Evolutionary conservation across 1,140 invertebrate genomes (phyloP), one percentile per base, ranked within the genome.

Genomic region (Oncopodura yosiiana): DNA sequence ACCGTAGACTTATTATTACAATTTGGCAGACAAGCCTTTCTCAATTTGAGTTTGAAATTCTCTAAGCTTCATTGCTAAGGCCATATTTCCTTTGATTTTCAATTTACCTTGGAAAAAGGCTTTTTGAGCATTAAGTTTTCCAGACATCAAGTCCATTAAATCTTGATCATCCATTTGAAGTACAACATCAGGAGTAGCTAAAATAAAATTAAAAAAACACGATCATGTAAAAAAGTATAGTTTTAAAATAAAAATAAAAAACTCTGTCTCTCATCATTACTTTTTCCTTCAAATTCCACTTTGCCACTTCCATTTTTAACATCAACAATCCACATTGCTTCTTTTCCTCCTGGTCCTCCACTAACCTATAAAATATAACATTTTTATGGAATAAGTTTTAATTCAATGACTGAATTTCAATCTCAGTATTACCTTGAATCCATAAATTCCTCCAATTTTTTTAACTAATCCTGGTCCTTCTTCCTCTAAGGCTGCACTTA

Each of bases 31-130:
- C 79, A 75, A 39, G 87, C 74, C 27, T 78, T 71, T 58, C 82
- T 83, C 65, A 87, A 86, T 69, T 83, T 80, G 36, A 77, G 75
- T 80, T 65, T 90, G 86, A 46, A 93, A 73, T 63, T 94, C 86
- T 42, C 85, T 84, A 27, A 96, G 71, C 70, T 94, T 96, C 86
- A 97, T 87, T 3, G 92, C 92, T 9, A 95, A 73, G 0, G 86
- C 91, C 84, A 97, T 94, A 67, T 96, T 96, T 37, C 94, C 94
- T 69, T 92, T 84, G 45, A 94, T 83, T 72, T 94, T 94, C 16
- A 97, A 79, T 70, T 95, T 95, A 18, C 92, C 93, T 74, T 95
- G 90, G 78, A 97, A 95, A 71, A 97, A 98, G 6, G 94, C 94
- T 73, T 94, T 91, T 68, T 95, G 91, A 1, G 91, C 87, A 68